Conservation (phyloP, 2,113 vertebrate species). For the Synchiropus splendidus region DNA sequence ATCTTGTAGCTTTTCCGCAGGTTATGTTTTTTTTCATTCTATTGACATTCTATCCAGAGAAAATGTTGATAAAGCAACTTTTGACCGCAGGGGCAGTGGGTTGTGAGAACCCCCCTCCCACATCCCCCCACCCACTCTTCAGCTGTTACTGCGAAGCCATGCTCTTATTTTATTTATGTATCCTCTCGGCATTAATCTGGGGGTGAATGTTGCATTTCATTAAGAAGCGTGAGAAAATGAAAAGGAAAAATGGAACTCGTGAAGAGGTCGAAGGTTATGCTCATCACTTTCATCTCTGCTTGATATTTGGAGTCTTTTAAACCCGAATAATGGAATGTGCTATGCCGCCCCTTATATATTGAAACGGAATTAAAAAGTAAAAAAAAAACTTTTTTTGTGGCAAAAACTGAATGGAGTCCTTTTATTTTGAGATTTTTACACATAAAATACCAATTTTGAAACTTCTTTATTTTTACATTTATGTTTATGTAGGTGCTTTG, state of each 20-base stretch:
- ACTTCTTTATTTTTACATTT: too few relatives aligned
- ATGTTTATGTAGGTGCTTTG: too few relatives aligned
- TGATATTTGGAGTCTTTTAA: too few relatives aligned
- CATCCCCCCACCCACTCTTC: too few relatives aligned
- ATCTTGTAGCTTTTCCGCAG: constrained; percentile 21
- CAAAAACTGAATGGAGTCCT: neutral
- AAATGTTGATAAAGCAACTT: constrained; percentile 46
- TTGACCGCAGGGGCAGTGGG: constrained; percentile 38
- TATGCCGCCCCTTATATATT: too few relatives aligned
- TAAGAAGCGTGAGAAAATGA: constrained; percentile 18
- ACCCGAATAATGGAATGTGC: too few relatives aligned
- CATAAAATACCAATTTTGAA: too few relatives aligned
- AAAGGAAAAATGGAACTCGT: neutral
- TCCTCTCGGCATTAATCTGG: constrained; percentile 33
- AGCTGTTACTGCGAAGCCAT: constrained; percentile 33
- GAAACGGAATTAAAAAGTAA: neutral
- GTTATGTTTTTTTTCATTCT: constrained; percentile 5
- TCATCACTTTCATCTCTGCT: constrained; percentile 13
- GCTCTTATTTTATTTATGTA: constrained; percentile 26
- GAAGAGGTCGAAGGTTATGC: constrained; percentile 8
- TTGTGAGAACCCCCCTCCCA: constrained; percentile 47
- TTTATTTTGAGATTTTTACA: constrained; percentile 1
- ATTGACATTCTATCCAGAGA: constrained; percentile 35
- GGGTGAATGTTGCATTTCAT: constrained; percentile 34
- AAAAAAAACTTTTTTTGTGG: neutral